Conservation (phyloP, 2,888 invertebrate species). For the Hesperia comma region DNA sequence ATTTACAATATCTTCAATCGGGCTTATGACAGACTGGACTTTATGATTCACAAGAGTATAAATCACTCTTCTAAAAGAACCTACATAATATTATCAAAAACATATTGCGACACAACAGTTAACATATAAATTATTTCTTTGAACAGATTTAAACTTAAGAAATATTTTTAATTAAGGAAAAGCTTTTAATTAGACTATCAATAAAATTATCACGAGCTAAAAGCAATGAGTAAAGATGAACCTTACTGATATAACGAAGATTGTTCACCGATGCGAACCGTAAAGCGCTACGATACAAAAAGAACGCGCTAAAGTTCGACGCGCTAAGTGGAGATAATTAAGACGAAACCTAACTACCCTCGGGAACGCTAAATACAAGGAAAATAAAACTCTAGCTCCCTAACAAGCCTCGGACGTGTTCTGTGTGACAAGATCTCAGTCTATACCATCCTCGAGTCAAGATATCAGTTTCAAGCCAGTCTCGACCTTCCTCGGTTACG, state of each 20-base stretch:
- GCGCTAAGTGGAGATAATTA: conserved; percentile 32
- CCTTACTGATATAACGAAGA: background rate
- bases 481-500: conserved; percentile 1
- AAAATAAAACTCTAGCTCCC: conserved; percentile 33
- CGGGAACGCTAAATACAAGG: conserved; percentile 34
- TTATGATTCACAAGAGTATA: too few species aligned
- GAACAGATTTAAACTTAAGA: too few species aligned
- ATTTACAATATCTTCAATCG: too few species aligned
- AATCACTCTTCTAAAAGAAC: too few species aligned
- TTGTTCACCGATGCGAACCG: conserved; percentile 1
- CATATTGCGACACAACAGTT: too few species aligned
- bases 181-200: too few species aligned
- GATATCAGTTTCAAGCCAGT: background rate
- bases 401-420: conserved; percentile 32
- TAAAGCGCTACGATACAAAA: conserved; percentile 15
- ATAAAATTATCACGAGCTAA: too few species aligned
- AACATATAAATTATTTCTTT: too few species aligned
- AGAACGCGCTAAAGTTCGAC: conserved; percentile 22
- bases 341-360: conserved; percentile 35
- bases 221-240: too few species aligned
- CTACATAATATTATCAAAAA: too few species aligned
- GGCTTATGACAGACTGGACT: too few species aligned
- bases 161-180: too few species aligned
- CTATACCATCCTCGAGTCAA: background rate
- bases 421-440: conserved; percentile 16